phyloP scores from a whole-genome alignment of 30 jellyfish, hydroid and myxozoan genomes.

The Turritopsis rubra region DNA sequence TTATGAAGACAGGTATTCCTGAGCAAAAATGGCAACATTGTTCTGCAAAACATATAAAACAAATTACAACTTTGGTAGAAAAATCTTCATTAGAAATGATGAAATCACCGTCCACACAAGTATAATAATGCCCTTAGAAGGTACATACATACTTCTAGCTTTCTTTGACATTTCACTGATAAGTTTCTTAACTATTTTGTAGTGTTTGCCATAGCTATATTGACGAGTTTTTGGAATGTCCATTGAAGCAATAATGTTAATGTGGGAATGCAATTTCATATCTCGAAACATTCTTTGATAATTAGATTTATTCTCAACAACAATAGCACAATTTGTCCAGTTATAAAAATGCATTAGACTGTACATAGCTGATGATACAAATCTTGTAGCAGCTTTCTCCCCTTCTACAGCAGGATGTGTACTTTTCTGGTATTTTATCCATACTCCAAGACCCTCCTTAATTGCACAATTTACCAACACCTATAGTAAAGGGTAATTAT shows the following conservation, averaged over 20 bases:
- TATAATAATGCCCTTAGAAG: too few species aligned
- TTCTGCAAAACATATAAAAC: too few species aligned
- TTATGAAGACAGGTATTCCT: too few species aligned
- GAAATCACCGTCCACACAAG: too few species aligned
- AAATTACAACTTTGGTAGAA: too few species aligned
- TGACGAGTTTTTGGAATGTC: conserved; percentile 56
- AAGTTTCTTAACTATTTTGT: conserved; percentile 26
- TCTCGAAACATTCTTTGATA: conserved; percentile 40
- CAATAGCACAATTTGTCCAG: conserved; percentile 57
- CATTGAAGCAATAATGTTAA: conserved; percentile 26
- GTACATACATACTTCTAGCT: conserved; percentile 87
- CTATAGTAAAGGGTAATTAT: too few species aligned
- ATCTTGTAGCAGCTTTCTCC: neutral
- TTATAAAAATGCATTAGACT: conserved; percentile 42
- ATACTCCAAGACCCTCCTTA: neutral
- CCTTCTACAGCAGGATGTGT: neutral
- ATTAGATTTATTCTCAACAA: conserved; percentile 45
- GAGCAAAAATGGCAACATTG: too few species aligned
- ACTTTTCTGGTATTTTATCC: neutral
- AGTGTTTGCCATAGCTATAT: conserved; percentile 38
- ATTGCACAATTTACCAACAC: neutral
- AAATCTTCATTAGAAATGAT: too few species aligned
- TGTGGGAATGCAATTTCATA: conserved; percentile 35
- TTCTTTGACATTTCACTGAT: conserved; percentile 42
- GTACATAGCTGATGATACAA: conserved; percentile 39